Base-by-base conservation (phyloP, 1,140 invertebrate genomes). In the Aphis gossypii region DNA sequence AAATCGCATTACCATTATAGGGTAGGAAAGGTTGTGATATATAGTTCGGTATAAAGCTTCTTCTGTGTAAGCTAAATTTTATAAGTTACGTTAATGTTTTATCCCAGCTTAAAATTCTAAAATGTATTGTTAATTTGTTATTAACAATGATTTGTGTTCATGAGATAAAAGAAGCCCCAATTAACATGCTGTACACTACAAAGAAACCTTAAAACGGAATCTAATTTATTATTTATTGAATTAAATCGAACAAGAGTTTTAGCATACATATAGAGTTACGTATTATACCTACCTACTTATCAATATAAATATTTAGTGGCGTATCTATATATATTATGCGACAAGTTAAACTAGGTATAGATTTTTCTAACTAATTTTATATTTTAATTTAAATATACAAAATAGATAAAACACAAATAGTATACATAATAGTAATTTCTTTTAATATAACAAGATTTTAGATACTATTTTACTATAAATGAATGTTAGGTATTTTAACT, bases 91-190 rank as follows among this genome's bases (percentile, higher is more conserved):
- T 48, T 88, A 88, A 88, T 88, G 20, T n/a, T 88, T 88, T 51
- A 88, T 9, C 25, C 87, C 20, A 11, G 87, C 87, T 88, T 88
- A 88, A 88, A 51, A 44, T 23, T 41, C 30, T 88, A 51, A 54
- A 88, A 54, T 48, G n/a, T 23, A 88, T 54, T 88, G 87, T 88
- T 54, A 88, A 88, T 88, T 88, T 88, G 46, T 88, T 88, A 48
- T 88, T 88, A 51, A n/a, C 41, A 35, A 88, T 54, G 30, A 88
- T 88, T 86, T 35, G 87, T 35, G 48, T 35, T 88, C 87, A 23
- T 23, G 87, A 54, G 87, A 88, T 88, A 35, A 51, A 88, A 51
- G 87, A 88, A 88, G 87, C 87, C 87, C 48, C 48, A 51, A 35
- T 51, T 35, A 51, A 51, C 87, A 51, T 35, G 41, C 38, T 41